Evolutionary conservation across 2,888 invertebrate genomes (phyloP).

Genomic region (Allygus modestus): DNA sequence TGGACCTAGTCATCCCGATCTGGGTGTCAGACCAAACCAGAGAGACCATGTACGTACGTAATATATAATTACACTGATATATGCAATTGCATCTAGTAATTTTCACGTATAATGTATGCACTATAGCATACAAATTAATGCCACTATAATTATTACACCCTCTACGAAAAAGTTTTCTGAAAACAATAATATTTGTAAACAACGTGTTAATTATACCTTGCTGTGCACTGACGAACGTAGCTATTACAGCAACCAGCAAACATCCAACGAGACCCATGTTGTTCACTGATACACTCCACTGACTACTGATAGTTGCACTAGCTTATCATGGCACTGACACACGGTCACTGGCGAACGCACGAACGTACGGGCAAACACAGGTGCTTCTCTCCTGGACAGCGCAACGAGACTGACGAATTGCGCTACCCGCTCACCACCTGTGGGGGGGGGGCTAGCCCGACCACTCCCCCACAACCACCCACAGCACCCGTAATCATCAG

Average conservation of each 20-base stretch:
- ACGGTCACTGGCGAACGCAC: constrained; percentile 9
- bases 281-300: background rate
- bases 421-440: background rate
- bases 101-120: no score
- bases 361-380: background rate
- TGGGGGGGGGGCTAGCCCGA: background rate
- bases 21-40: no score
- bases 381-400: background rate
- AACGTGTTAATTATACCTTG: background rate
- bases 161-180: background rate
- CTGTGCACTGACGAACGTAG: constrained; percentile 1
- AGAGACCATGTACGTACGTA: no score
- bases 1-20: no score
- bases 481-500: background rate
- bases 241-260: background rate
- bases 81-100: no score
- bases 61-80: no score
- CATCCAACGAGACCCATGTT: constrained; percentile 45
- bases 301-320: background rate
- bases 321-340: constrained; percentile 34
- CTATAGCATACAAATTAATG: no score
- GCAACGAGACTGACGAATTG: background rate
- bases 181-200: background rate
- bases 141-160: no score
- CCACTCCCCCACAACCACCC: constrained; percentile 27